These are phyloP conservation scores for Lutraria lutraria DNA, from an alignment of 2,888 invertebrate genomes.

Conservation along the genomic window DNA sequence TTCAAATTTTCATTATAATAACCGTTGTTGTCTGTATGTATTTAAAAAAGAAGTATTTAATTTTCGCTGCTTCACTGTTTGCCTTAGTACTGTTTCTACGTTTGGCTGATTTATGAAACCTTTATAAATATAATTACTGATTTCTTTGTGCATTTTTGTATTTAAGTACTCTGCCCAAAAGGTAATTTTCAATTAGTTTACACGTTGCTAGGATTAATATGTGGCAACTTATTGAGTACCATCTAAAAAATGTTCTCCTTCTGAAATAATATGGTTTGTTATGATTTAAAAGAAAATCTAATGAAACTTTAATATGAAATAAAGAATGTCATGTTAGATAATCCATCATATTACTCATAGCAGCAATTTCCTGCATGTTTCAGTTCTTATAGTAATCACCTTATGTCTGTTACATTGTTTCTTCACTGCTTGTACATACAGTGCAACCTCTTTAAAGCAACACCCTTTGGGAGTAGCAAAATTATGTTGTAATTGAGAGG, in stretches of 20 bases:
- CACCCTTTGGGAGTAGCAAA: no score
- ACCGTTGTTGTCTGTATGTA: no score
- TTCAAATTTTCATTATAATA: no score
- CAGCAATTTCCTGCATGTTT: background rate
- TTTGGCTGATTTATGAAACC: no score
- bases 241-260: background rate
- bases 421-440: no score
- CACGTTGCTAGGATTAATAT: constrained; percentile 45
- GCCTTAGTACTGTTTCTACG: no score
- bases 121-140: no score
- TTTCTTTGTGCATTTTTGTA: constrained; percentile 1
- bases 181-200: constrained; percentile 29
- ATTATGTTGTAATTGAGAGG: no score
- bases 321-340: background rate
- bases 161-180: constrained; percentile 39
- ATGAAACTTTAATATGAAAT: background rate
- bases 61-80: no score
- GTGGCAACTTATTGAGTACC: constrained; percentile 10
- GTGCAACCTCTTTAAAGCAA: no score
- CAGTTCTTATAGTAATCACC: background rate
- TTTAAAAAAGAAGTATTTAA: no score
- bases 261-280: background rate
- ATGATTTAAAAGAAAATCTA: background rate
- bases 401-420: no score
- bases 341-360: constrained; percentile 15